Conservation (phyloP, 1,140 invertebrate species). For the Eulimnadia texana region DNA sequence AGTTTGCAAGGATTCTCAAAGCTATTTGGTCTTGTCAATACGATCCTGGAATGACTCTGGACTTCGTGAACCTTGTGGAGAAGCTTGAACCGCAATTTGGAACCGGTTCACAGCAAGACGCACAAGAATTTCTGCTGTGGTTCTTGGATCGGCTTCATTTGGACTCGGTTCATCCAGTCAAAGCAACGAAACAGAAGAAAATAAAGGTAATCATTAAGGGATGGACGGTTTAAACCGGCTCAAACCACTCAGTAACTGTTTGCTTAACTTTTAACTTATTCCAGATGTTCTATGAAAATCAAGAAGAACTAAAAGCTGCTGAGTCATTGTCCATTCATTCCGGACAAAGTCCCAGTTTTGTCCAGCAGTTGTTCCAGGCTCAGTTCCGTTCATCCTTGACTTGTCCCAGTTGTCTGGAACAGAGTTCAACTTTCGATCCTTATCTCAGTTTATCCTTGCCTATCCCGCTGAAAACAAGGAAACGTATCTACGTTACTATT, state of each 20-base stretch:
- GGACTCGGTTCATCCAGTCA: slow-evolving; percentile 82
- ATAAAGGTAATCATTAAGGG: slow-evolving; percentile 62
- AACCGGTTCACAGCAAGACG: slow-evolving; percentile 82
- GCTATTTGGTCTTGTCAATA: slow-evolving; percentile 87
- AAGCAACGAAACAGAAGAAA: slow-evolving; percentile 83
- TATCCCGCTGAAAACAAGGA: slow-evolving; percentile 48
- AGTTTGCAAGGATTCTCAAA: slow-evolving; percentile 73
- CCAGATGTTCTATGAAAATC: slow-evolving; percentile 70
- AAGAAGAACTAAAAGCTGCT: slow-evolving; percentile 80
- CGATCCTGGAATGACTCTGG: slow-evolving; percentile 72
- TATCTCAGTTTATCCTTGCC: slow-evolving; percentile 93
- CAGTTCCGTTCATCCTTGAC: slow-evolving; percentile 85
- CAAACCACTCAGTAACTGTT: too few species aligned
- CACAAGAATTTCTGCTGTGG: slow-evolving; percentile 94
- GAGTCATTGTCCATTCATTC: slow-evolving; percentile 80
- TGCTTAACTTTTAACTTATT: slow-evolving; percentile 18
- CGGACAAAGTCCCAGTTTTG: slow-evolving; percentile 82
- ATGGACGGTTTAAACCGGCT: too few species aligned
- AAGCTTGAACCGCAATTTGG: slow-evolving; percentile 76
- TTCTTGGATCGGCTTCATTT: slow-evolving; percentile 93
- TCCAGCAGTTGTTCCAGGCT: slow-evolving; percentile 83
- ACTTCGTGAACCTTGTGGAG: slow-evolving; percentile 70
- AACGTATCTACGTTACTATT: slow-evolving; percentile 55
- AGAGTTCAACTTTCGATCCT: slow-evolving; percentile 93
- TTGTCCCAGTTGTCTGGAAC: slow-evolving; percentile 77